These are phyloP conservation scores for Chloroclysta siterata DNA, from an alignment of 2,888 invertebrate genomes.

Conservation along the genomic window DNA sequence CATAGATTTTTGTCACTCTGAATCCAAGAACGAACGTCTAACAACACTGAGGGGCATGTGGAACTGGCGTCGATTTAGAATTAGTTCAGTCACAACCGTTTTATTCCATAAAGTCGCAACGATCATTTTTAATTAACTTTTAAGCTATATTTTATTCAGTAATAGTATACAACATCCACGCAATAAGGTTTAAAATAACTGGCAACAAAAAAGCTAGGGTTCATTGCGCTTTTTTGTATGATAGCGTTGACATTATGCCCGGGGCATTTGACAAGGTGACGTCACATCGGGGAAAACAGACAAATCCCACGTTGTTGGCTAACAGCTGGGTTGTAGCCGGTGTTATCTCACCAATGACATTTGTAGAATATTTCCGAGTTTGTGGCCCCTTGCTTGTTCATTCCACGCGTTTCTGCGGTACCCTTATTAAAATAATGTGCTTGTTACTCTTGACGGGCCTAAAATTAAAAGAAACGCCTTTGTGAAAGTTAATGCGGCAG, in stretches of 20 bases:
- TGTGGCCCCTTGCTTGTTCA: constrained; percentile 5
- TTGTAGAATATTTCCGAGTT: constrained; percentile 3
- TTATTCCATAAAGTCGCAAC: too few relatives aligned
- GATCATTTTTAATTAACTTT: too few relatives aligned
- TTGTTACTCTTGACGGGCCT: constrained; percentile 13
- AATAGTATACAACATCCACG: too few relatives aligned
- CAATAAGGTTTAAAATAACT: too few relatives aligned
- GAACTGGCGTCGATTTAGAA: too few relatives aligned
- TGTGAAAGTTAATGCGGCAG: constrained; percentile 12
- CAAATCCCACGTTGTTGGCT: neutral
- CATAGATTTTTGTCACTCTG: too few relatives aligned
- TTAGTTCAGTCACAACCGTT: too few relatives aligned
- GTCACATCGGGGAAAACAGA: neutral
- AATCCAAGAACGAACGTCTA: too few relatives aligned
- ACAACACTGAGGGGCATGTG: too few relatives aligned
- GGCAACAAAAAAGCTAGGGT: neutral
- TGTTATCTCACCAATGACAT: neutral
- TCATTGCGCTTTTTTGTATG: neutral
- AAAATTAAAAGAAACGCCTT: constrained; percentile 24
- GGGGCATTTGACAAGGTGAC: neutral
- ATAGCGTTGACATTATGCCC: too few relatives aligned
- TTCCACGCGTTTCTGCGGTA: constrained; percentile 19
- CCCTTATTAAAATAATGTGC: constrained; percentile 30
- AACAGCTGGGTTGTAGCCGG: neutral
- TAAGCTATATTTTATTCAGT: too few relatives aligned